phyloP scores from a whole-genome alignment of 1,140 invertebrate genomes.

The Dufourea novaeangliae region DNA sequence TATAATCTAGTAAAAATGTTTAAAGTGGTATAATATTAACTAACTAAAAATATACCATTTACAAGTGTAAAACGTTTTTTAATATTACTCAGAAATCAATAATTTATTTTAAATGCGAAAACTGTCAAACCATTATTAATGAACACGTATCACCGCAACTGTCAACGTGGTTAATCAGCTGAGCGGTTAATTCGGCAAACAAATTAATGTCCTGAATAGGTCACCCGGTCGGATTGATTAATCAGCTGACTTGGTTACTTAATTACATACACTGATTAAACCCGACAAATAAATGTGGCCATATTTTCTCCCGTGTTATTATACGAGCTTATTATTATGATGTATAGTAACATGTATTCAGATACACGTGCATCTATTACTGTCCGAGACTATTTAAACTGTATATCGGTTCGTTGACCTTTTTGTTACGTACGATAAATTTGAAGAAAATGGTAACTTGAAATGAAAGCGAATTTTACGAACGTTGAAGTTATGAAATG shows the following conservation, averaged over 20 bases:
- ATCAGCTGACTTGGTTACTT: slow-evolving; percentile 36
- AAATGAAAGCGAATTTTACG: too few species aligned
- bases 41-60: too few species aligned
- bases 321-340: slow-evolving; percentile 1
- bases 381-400: background rate
- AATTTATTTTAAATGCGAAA: background rate
- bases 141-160: background rate
- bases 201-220: slow-evolving; percentile 37
- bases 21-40: too few species aligned
- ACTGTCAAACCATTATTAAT: background rate
- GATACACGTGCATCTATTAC: too few species aligned
- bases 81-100: too few species aligned
- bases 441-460: too few species aligned
- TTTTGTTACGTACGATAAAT: too few species aligned
- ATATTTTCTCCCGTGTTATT: slow-evolving; percentile 17
- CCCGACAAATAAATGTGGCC: background rate
- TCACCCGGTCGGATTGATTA: slow-evolving; percentile 46
- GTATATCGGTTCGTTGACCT: too few species aligned
- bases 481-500: too few species aligned
- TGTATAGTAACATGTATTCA: too few species aligned
- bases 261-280: slow-evolving; percentile 42
- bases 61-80: too few species aligned
- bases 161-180: slow-evolving; percentile 11
- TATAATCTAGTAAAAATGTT: too few species aligned
- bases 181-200: slow-evolving; percentile 30